Conservation (phyloP, 2,888 invertebrate species). For the Antheraea yamamai region DNA sequence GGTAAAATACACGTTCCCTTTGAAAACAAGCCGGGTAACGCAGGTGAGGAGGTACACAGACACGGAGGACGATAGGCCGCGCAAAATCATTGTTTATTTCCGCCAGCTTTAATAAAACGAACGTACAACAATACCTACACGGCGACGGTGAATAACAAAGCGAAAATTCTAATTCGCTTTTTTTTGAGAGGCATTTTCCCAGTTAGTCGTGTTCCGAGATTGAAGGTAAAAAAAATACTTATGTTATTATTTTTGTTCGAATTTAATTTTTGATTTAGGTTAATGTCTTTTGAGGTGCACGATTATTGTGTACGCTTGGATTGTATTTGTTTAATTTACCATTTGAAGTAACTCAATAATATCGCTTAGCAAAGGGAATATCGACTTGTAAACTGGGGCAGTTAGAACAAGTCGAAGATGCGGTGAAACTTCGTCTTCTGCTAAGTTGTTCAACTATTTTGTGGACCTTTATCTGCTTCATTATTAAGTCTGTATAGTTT, state of each 20-base stretch:
- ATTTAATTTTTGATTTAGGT: conserved; percentile 7
- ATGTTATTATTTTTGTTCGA: background rate
- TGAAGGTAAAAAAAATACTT: conserved; percentile 31
- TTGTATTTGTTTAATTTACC: no score
- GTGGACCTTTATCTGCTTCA: background rate
- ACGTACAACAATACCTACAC: conserved; percentile 49
- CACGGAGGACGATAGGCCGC: conserved; percentile 19
- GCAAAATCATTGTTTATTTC: conserved; percentile 55
- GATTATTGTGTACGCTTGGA: background rate
- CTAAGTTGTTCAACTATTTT: conserved; percentile 30
- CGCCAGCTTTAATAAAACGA: conserved; percentile 59
- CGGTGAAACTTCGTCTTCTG: conserved; percentile 27
- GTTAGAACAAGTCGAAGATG: background rate
- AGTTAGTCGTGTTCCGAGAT: conserved; percentile 44
- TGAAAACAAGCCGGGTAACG: conserved; percentile 17
- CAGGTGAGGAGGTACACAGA: conserved; percentile 3
- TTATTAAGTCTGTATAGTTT: background rate
- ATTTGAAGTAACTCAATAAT: conserved; percentile 6
- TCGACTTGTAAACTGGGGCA: background rate
- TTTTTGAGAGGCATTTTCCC: conserved; percentile 52
- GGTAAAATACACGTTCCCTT: conserved; percentile 28
- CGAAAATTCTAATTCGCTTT: conserved; percentile 54
- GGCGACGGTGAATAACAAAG: conserved; percentile 50
- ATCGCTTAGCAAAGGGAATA: background rate
- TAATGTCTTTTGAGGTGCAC: background rate